Conservation (phyloP, 2,113 vertebrate species). For the Cephalophus harveyi region DNA sequence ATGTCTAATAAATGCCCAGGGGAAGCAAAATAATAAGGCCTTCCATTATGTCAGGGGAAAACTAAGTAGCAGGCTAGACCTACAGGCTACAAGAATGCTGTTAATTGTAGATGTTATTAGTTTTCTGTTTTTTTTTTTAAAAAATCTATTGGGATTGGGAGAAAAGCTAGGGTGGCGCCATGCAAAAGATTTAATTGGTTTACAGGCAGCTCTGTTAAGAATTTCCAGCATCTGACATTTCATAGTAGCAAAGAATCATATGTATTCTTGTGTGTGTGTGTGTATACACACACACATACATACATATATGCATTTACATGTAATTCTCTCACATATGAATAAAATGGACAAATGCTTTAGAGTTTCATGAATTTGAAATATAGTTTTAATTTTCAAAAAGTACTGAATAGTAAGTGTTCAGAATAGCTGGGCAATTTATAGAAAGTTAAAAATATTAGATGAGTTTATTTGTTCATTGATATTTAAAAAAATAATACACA, state of each 20-base stretch:
- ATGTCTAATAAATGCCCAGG: conserved; percentile 37
- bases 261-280: not conserved
- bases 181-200: conserved; percentile 43
- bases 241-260: not conserved
- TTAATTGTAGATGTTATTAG: conserved; percentile 43
- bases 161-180: conserved; percentile 6
- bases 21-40: conserved; percentile 49
- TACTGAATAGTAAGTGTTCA: not conserved
- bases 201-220: not conserved
- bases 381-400: not conserved
- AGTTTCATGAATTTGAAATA: not conserved
- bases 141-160: not conserved
- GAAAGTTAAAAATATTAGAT: not conserved
- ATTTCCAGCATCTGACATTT: not conserved
- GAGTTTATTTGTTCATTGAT: not conserved
- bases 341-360: not conserved
- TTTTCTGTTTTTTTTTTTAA: not conserved
- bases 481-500: not conserved
- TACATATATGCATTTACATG: not conserved
- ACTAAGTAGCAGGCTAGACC: conserved; percentile 20
- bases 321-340: not conserved
- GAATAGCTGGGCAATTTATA: not conserved
- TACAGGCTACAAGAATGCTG: conserved; percentile 50
- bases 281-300: fast-evolving
- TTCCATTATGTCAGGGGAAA: conserved; percentile 45